A percentile compares a stretch with the other conserved stretches of the same genome.
Evolutionary conservation across 2,888 invertebrate genomes (phyloP).

Genomic region (Hypolimnas misippus): DNA sequence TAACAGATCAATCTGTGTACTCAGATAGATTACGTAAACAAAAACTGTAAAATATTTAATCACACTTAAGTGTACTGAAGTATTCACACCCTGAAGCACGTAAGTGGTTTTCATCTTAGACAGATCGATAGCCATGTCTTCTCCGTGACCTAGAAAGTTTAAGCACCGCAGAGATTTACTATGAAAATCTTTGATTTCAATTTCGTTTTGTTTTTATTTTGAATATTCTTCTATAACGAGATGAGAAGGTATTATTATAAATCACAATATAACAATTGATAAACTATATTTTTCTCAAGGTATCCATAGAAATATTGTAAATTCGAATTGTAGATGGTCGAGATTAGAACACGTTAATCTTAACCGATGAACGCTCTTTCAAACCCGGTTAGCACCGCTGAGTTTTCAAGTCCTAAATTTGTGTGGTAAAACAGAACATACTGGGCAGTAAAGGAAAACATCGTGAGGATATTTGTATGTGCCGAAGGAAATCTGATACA

Average conservation of each 20-base stretch:
- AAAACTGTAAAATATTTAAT: neutral
- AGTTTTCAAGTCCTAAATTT: no score
- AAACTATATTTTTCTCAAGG: no score
- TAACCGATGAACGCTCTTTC: no score
- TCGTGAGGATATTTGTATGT: no score
- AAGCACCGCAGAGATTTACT: conserved; percentile 15
- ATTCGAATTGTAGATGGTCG: no score
- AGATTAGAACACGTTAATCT: no score
- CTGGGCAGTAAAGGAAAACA: no score
- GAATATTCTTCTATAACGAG: neutral
- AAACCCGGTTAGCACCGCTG: no score
- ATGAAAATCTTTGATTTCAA: conserved; percentile 5
- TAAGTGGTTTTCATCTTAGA: conserved; percentile 32
- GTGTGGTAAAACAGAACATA: no score
- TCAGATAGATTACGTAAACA: neutral
- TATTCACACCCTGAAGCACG: neutral
- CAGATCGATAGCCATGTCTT: conserved; percentile 52
- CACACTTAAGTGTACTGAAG: neutral
- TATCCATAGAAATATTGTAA: no score
- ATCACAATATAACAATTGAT: neutral
- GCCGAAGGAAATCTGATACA: no score
- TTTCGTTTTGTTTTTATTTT: neutral
- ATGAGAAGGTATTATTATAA: neutral
- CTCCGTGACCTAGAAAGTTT: conserved; percentile 56
- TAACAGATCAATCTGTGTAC: no score